Base-by-base conservation (phyloP, 2,797 vertebrate species). In the Hephaestus fuliginosus region DNA sequence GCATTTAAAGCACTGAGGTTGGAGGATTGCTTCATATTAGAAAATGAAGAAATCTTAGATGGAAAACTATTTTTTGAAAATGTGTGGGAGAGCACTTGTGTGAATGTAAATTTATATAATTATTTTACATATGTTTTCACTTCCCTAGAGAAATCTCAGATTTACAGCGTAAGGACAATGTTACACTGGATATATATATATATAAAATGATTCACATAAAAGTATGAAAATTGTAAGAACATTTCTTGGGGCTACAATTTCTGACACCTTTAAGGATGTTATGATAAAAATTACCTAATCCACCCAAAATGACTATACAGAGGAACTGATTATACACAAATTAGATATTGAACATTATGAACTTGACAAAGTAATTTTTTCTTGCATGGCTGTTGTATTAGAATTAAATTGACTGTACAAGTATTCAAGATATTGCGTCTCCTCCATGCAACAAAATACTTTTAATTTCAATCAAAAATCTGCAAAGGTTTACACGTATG, bases 1-100 rank as follows among this genome's bases (percentile, higher is more conserved):
- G 13, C 43, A 49, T 71, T 74, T 84, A 25, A 79, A 58, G 28
- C 25, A 30, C 44, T 76, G 48, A 74, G 58, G 20, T 15, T 5
- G 1, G 14, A 36, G 17, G 67, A 66, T 81, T 60, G 63, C 3
- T 44, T 33, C 6, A 63, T 28, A 6, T 28, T 62, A 63, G 46
- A 73, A n/a, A 48, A 4, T 56, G 4, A 48, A 44, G 7, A 64
- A 36, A 66, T 52, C 33, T 49, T 48, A 1, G 11, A 48, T 33
- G 2, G 39, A 61, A 30, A 15, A 30, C 10, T 0, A 12, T 28
- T 55, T 20, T 39, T 39, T 20, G 0, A 12, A 61, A 13, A 60
- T 12, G 43, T 57, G 7, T 33, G 6, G 39, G 5, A 48, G 41
- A 69, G 3, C 56, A 48, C 0, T 33, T 25, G 1, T 57, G 9